A percentile compares a stretch with the other conserved stretches of the same genome.
Evolutionary conservation across 1,140 invertebrate species (phyloP).

Genomic region (Heliconius hewitsoni): DNA sequence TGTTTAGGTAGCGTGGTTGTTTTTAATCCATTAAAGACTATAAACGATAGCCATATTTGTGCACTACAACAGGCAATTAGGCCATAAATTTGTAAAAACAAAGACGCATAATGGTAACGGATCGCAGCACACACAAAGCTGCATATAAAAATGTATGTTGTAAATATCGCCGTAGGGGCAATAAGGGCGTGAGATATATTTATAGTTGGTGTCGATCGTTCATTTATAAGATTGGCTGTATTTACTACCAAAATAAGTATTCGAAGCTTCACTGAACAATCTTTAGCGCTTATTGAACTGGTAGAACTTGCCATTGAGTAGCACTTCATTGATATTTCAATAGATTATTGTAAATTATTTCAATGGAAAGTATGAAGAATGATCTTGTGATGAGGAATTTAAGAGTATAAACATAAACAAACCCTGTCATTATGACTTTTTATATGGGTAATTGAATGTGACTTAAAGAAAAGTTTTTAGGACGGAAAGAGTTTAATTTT

Average conservation of each 20-base stretch:
- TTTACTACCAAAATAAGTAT: constrained; percentile 59
- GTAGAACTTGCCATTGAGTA: constrained; percentile 23
- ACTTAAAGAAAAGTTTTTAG: neutral
- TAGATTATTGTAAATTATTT: neutral
- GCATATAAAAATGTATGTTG: constrained; percentile 55
- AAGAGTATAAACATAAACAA: neutral
- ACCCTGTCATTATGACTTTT: neutral
- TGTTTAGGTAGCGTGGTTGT: constrained; percentile 26
- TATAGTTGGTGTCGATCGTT: constrained; percentile 50
- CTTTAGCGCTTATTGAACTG: constrained; percentile 55
- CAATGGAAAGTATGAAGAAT: neutral
- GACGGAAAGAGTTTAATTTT: neutral
- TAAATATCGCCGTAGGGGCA: constrained; percentile 56
- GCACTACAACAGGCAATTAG: constrained; percentile 49
- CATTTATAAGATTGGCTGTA: constrained; percentile 61
- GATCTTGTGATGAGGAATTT: neutral
- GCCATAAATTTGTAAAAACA: constrained; percentile 59
- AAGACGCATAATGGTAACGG: constrained; percentile 41
- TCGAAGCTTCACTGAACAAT: constrained; percentile 53
- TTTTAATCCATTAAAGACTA: constrained; percentile 54
- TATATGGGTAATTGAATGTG: neutral
- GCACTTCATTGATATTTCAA: constrained; percentile 42
- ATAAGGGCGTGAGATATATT: constrained; percentile 55
- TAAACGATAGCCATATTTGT: constrained; percentile 51
- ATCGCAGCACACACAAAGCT: constrained; percentile 49